A percentile compares a stretch with the other conserved stretches of the same genome.
Evolutionary conservation across 1,140 invertebrate species (phyloP).

Genomic region (Cydia pomonella): DNA sequence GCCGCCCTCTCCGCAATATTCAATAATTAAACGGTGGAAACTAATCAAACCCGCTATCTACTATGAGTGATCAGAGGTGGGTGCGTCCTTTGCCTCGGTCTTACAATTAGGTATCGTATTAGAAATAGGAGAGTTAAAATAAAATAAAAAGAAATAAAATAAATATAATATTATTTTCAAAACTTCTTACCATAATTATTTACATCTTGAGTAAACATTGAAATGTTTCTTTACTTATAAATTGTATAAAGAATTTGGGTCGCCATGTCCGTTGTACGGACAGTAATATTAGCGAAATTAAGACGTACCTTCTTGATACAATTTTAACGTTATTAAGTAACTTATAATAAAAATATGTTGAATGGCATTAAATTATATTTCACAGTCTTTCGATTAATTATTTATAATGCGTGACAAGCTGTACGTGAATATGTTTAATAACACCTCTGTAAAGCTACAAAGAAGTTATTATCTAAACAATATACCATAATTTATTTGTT

Average conservation of each 20-base stretch:
- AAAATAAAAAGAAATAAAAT: slow-evolving; percentile 76
- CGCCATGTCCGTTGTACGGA: not conserved
- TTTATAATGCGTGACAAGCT: slow-evolving; percentile 48
- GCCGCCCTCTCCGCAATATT: slow-evolving; percentile 27
- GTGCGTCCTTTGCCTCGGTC: slow-evolving; percentile 75
- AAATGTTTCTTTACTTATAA: slow-evolving; percentile 43
- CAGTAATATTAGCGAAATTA: slow-evolving; percentile 37
- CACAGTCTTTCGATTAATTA: slow-evolving; percentile 69
- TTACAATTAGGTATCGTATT: slow-evolving; percentile 21
- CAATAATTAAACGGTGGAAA: not conserved
- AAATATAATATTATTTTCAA: slow-evolving; percentile 78
- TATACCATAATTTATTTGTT: slow-evolving; percentile 22
- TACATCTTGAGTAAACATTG: slow-evolving; percentile 70
- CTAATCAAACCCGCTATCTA: slow-evolving; percentile 9
- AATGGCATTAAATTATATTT: slow-evolving; percentile 67
- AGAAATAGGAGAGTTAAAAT: slow-evolving; percentile 45
- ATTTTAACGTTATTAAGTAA: slow-evolving; percentile 54
- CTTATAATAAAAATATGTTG: slow-evolving; percentile 53
- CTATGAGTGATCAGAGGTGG: slow-evolving; percentile 34
- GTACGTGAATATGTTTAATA: not conserved
- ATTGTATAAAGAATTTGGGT: slow-evolving; percentile 41
- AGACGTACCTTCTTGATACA: slow-evolving; percentile 44
- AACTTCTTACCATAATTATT: slow-evolving; percentile 72
- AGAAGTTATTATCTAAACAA: not conserved
- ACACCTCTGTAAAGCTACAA: not conserved